Evolutionary conservation across 2,113 vertebrate species (phyloP), one percentile per base, ranked within the genome.

Genomic region (Chlorodrepanis virens): DNA sequence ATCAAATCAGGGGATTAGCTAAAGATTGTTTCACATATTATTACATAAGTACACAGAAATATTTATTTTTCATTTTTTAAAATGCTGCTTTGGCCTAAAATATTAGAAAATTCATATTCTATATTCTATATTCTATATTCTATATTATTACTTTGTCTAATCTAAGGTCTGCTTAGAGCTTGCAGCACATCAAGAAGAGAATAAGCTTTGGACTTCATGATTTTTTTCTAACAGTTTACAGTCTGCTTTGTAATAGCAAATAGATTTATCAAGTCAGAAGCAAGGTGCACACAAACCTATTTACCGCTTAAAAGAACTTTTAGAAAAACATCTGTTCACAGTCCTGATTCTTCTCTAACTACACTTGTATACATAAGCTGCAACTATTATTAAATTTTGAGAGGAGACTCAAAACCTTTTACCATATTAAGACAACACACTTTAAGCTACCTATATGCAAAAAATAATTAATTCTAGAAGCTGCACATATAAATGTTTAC

Each of bases 161-260:
- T 92, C 74, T 76, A 92, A 92, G 40, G 57, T 89, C 52, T 89
- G 47, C 63, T 89, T 89, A 81, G 75, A 85, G 64, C 37, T 94
- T 89, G 57, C 25, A 94, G 40, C 75, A 67, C 47, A 81, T 67
- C 4, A 5, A 57, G 65, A 83, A 79, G 79, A 88, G 39, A 81
- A 76, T 61, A 81, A 89, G 63, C 52, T 85, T 81, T 65, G 63
- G 22, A 65, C 20, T 88, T 75, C 14, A 49, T 89, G 5, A 47
- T 87, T 92, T 92, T 88, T 89, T 92, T 56, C 60, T 54, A 85
- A 64, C 27, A 65, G 57, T 80, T 83, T 84, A 84, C 83, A 84
- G 31, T 91, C 63, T 76, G 23, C 45, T 91, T 64, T 70, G 50
- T 75, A 80, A 75, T 61, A 85, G 28, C 68, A 89, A 92, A 89